Evolutionary conservation across 1,140 invertebrate genomes (phyloP).

Genomic region (Melitaea cinxia): DNA sequence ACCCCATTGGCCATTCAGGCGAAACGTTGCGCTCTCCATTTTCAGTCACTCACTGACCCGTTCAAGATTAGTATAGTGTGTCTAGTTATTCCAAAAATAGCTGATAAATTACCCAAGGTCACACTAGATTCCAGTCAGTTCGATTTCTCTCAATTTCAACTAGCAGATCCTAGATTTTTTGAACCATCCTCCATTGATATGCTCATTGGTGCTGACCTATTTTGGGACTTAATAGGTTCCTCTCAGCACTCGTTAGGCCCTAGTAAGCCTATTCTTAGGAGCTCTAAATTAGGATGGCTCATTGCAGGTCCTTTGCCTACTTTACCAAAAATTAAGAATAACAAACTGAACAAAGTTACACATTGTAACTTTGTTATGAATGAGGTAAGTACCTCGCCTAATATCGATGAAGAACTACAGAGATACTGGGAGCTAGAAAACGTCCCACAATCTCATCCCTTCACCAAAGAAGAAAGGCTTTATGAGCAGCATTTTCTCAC

Average conservation of each 20-base stretch:
- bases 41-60: too few species aligned
- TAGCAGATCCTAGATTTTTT: slow-evolving; percentile 4
- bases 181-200: not conserved
- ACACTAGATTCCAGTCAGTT: not conserved
- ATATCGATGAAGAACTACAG: too few species aligned
- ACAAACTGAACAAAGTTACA: too few species aligned
- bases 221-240: not conserved
- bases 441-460: too few species aligned
- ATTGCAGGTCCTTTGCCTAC: not conserved
- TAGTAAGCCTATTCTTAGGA: not conserved
- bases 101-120: not conserved
- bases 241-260: not conserved
- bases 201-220: not conserved
- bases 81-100: not conserved
- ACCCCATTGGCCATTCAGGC: not conserved
- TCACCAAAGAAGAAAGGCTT: too few species aligned
- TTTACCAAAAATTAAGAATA: too few species aligned
- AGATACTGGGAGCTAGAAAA: too few species aligned
- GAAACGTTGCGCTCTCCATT: too few species aligned
- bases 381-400: too few species aligned
- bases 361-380: too few species aligned
- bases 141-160: not conserved
- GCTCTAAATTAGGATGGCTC: not conserved
- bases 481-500: too few species aligned
- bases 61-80: not conserved